These are phyloP conservation scores for Heliconius aoede DNA, from an alignment of 2,888 invertebrate genomes.

Conservation along the genomic window DNA sequence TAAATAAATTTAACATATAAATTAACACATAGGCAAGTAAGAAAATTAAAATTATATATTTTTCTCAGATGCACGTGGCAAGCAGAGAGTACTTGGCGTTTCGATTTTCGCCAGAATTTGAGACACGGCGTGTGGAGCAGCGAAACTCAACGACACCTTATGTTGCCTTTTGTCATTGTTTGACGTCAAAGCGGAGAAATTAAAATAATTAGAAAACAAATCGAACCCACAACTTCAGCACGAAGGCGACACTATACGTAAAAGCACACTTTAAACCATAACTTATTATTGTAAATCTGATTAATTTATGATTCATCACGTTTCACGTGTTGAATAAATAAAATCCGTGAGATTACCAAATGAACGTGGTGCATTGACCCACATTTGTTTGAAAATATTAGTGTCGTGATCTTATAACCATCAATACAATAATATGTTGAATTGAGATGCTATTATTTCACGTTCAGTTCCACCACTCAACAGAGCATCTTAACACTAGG, in stretches of 20 bases:
- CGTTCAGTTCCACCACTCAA: no score
- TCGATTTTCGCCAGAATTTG: neutral
- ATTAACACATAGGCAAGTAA: neutral
- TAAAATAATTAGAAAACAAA: neutral
- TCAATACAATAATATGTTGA: neutral
- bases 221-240: neutral
- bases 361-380: conserved; percentile 35
- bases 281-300: neutral
- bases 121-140: neutral
- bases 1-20: no score
- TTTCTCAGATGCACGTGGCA: neutral
- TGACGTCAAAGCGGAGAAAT: no score
- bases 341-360: conserved; percentile 34
- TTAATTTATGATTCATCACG: conserved; percentile 33
- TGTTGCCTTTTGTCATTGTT: no score
- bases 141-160: no score
- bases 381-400: conserved; percentile 31
- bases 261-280: neutral
- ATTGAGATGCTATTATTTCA: no score
- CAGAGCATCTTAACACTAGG: no score
- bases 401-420: conserved; percentile 15
- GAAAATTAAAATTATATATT: no score
- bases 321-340: conserved; percentile 2
- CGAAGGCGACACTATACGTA: neutral
- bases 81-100: neutral